These are phyloP conservation scores for Ladona fulva DNA, from an alignment of 1,140 invertebrate species.

Conservation along the genomic window DNA sequence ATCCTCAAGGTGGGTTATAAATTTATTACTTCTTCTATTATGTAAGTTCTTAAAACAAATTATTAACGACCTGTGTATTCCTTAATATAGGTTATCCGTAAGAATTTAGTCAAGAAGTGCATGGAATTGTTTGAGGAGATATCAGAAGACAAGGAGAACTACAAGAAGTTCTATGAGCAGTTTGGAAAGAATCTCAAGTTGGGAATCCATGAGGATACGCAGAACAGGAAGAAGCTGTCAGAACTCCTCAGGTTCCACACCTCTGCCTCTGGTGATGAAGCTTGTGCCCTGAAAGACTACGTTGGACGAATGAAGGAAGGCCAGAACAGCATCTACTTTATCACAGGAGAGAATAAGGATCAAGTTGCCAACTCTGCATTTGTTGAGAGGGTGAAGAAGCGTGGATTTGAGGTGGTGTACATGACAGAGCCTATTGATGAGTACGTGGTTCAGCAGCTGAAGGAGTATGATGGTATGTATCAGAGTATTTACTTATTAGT, in stretches of 20 bases:
- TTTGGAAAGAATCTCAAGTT: constrained; percentile 97
- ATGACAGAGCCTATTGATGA: constrained; percentile 99
- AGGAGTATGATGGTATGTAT: constrained; percentile 69
- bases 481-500: not conserved
- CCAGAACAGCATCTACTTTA: constrained; percentile 97
- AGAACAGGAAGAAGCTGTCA: constrained; percentile 87
- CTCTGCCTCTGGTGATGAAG: constrained; percentile 88
- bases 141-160: constrained; percentile 92
- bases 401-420: constrained; percentile 96
- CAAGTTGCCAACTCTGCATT: constrained; percentile 95
- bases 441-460: constrained; percentile 96
- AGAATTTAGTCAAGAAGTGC: constrained; percentile 98
- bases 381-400: constrained; percentile 93
- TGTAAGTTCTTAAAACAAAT: too few species aligned
- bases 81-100: constrained; percentile 60
- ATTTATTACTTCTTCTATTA: not conserved
- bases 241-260: constrained; percentile 89
- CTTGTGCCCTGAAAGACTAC: constrained; percentile 89
- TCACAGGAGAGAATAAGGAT: constrained; percentile 92
- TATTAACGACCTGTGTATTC: not conserved
- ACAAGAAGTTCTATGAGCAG: constrained; percentile 98
- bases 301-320: constrained; percentile 96
- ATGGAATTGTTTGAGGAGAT: constrained; percentile 93
- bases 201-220: constrained; percentile 94
- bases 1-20: constrained; percentile 71